A percentile compares a stretch with the other conserved stretches of the same genome.
phyloP scores from a whole-genome alignment of 2,797 vertebrate species.

The Myiothlypis coronata region DNA sequence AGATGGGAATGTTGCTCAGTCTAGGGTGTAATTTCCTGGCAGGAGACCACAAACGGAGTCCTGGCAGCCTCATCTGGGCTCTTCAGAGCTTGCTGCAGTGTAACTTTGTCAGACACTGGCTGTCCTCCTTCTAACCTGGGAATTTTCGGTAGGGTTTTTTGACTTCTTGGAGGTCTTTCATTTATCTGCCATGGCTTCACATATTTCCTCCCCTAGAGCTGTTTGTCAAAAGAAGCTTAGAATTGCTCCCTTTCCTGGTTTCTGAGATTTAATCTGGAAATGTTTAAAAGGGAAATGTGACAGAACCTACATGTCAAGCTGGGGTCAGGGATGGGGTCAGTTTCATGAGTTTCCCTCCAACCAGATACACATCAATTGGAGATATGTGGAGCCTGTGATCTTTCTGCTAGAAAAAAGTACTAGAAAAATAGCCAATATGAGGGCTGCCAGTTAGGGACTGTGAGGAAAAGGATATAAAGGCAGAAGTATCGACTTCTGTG shows the following conservation, averaged over 20 bases:
- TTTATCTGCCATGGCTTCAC: background rate
- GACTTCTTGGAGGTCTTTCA: background rate
- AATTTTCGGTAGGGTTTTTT: background rate
- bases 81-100: background rate
- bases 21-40: background rate
- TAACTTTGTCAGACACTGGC: background rate
- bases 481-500: background rate
- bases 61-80: background rate
- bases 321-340: constrained; percentile 1
- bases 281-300: constrained; percentile 41
- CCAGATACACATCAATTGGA: background rate
- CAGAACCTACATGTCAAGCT: constrained; percentile 28
- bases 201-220: constrained; percentile 4
- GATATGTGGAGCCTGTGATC: background rate
- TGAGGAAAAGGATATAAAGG: background rate
- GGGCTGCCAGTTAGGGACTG: background rate
- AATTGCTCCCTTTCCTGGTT: background rate
- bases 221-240: constrained; percentile 25
- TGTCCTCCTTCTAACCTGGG: background rate
- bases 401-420: background rate
- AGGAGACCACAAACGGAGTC: background rate
- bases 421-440: background rate
- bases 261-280: constrained; percentile 2
- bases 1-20: background rate
- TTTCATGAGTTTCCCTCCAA: constrained; percentile 18